Conservation (phyloP, 2,113 vertebrate genomes). For the Neotoma lepida region DNA sequence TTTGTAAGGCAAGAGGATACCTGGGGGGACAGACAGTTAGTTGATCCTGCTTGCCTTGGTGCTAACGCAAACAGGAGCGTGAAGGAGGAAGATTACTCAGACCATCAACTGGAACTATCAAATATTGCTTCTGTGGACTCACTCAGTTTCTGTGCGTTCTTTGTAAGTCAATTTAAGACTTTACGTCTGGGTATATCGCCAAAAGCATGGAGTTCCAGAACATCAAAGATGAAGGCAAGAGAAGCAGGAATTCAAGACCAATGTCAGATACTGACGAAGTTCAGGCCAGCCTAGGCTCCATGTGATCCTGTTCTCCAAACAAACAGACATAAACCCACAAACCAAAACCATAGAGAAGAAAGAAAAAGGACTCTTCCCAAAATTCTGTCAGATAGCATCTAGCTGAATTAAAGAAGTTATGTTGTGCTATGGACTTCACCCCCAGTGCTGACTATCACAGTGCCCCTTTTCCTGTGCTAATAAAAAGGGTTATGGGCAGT, state of each 20-base stretch:
- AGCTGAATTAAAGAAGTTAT: background rate
- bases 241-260: background rate
- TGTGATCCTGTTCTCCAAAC: background rate
- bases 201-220: background rate
- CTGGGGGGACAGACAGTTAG: background rate
- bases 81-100: background rate
- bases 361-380: background rate
- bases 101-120: background rate
- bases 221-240: background rate
- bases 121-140: background rate
- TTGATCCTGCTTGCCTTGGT: background rate
- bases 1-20: background rate
- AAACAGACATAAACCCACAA: background rate
- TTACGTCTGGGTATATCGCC: background rate
- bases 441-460: background rate
- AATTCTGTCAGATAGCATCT: background rate
- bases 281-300: background rate
- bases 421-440: background rate
- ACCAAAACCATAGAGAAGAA: background rate
- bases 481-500: background rate
- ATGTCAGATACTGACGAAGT: background rate
- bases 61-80: background rate
- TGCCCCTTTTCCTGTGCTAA: background rate
- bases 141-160: background rate
- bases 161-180: conserved; percentile 11